Evolutionary conservation across 2,888 invertebrate genomes (phyloP).

Genomic region (Cordilura impudica): DNA sequence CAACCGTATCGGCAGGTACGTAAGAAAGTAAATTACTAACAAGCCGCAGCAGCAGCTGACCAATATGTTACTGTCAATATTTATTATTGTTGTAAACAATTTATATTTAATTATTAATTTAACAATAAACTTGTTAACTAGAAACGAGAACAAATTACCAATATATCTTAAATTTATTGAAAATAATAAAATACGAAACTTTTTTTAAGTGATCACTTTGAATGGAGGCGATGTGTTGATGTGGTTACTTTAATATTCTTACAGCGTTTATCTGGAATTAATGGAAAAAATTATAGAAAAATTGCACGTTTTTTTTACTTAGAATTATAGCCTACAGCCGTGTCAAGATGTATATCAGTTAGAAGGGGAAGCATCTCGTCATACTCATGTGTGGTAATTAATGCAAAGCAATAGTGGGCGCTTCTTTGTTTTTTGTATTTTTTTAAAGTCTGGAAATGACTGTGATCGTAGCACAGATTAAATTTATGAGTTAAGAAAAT

Average conservation of each 20-base stretch:
- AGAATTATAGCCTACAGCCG: neutral
- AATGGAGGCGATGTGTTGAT: neutral
- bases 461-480: neutral
- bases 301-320: constrained; percentile 24
- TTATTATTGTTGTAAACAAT: constrained; percentile 12
- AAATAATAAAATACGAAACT: neutral
- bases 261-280: constrained; percentile 26
- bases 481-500: too few relatives aligned
- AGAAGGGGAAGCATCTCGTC: neutral
- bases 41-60: neutral
- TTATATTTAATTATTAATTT: constrained; percentile 29
- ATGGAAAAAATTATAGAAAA: constrained; percentile 38
- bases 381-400: too few relatives aligned
- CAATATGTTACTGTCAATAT: neutral
- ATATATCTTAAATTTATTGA: neutral
- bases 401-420: neutral
- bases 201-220: constrained; percentile 14
- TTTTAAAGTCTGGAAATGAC: neutral
- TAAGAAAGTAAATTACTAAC: too few relatives aligned
- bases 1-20: neutral
- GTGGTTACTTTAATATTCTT: constrained; percentile 44
- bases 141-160: constrained; percentile 21
- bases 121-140: constrained; percentile 28
- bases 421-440: neutral
- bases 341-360: neutral